phyloP scores from a whole-genome alignment of 1,140 invertebrate species.

The Drosophila guanche region DNA sequence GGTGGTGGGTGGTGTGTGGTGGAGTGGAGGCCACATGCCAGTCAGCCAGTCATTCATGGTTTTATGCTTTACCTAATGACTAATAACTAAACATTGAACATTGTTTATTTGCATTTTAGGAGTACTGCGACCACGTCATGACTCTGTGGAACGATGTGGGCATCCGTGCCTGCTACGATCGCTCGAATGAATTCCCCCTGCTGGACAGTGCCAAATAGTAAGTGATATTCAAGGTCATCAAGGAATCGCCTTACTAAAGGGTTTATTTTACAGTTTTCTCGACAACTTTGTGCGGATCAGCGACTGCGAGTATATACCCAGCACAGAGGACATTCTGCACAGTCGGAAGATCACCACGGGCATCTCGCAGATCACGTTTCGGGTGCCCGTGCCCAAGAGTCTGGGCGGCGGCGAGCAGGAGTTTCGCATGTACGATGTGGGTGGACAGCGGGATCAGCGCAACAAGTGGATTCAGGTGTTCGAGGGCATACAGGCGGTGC shows the following conservation, averaged over 20 bases:
- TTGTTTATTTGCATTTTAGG: slow-evolving; percentile 83
- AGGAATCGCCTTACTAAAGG: slow-evolving; percentile 18
- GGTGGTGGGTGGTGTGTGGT: slow-evolving; percentile 12
- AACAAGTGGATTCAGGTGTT: slow-evolving; percentile 94
- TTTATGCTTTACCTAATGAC: slow-evolving; percentile 40
- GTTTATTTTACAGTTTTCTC: slow-evolving; percentile 86
- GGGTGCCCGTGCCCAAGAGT: slow-evolving; percentile 87
- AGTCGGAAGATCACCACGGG: slow-evolving; percentile 88
- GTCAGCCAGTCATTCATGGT: slow-evolving; percentile 35
- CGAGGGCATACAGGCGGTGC: slow-evolving; percentile 91
- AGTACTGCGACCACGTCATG: slow-evolving; percentile 88
- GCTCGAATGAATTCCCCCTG: slow-evolving; percentile 91
- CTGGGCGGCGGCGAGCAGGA: slow-evolving; percentile 87
- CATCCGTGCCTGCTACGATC: slow-evolving; percentile 88
- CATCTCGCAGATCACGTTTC: slow-evolving; percentile 90
- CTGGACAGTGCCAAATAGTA: slow-evolving; percentile 93
- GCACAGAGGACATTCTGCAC: slow-evolving; percentile 88
- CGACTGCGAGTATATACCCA: slow-evolving; percentile 86
- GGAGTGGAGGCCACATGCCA: slow-evolving; percentile 18
- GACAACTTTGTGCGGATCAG: slow-evolving; percentile 86
- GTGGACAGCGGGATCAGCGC: slow-evolving; percentile 92
- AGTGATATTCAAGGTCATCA: slow-evolving; percentile 48
- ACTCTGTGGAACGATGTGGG: slow-evolving; percentile 87
- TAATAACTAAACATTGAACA: slow-evolving; percentile 23
- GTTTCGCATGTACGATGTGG: slow-evolving; percentile 92